phyloP scores from a whole-genome alignment of 2,797 vertebrate species.

The Gymnoscopelus microlampas region DNA sequence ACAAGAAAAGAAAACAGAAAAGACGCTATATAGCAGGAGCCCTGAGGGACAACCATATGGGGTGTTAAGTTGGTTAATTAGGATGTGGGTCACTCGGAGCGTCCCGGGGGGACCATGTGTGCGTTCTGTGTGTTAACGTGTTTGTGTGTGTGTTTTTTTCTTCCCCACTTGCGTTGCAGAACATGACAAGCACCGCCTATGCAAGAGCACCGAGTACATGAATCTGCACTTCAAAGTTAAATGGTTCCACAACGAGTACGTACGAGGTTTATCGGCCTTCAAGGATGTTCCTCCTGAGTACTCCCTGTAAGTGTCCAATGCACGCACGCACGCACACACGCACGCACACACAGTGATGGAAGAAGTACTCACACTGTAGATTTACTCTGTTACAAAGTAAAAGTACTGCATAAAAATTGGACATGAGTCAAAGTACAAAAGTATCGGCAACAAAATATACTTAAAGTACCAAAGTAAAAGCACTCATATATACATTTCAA shows the following conservation, averaged over 20 bases:
- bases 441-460: no score
- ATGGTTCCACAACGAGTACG: constrained; percentile 99
- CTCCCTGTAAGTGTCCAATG: constrained; percentile 89
- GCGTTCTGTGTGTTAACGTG: constrained; percentile 24
- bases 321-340: background rate
- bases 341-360: background rate
- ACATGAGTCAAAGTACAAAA: no score
- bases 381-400: background rate
- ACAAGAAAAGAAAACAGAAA: no score
- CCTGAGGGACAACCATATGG: no score
- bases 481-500: no score
- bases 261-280: constrained; percentile 92
- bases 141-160: constrained; percentile 60
- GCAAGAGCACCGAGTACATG: constrained; percentile 99
- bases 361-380: no score
- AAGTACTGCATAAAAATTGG: no score
- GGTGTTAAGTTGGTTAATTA: no score
- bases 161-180: constrained; percentile 81
- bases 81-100: background rate
- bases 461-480: no score
- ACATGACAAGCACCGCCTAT: constrained; percentile 96
- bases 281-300: constrained; percentile 93
- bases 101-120: background rate
- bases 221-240: constrained; percentile 99
- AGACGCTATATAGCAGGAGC: no score